Evolutionary conservation across 2,797 vertebrate species (phyloP).

Genomic region (Tympanoctomys barrerae): DNA sequence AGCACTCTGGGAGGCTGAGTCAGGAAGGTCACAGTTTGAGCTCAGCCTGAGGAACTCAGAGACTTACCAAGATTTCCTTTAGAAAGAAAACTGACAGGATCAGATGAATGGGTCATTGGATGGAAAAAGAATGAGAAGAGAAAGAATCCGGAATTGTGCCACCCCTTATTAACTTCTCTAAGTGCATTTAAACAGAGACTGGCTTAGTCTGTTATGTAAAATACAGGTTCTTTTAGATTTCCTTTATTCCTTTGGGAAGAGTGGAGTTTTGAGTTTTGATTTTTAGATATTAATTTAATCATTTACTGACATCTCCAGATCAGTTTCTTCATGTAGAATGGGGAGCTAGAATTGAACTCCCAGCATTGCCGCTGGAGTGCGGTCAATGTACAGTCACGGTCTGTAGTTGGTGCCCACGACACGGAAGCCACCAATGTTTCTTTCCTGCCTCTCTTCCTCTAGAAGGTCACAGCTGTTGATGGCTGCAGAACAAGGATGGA

Average conservation of each 20-base stretch:
- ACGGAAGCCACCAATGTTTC: neutral
- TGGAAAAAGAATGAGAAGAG: neutral
- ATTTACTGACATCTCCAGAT: neutral
- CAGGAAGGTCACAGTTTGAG: neutral
- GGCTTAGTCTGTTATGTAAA: neutral
- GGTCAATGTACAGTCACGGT: neutral
- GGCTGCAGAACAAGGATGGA: neutral
- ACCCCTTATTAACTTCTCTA: neutral
- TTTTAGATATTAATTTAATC: neutral
- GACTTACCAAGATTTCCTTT: neutral
- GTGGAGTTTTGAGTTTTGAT: neutral
- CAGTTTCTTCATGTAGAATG: neutral
- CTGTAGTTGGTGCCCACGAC: neutral
- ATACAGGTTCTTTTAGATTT: accelerated
- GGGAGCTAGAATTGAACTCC: neutral
- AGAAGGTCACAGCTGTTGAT: too few species aligned
- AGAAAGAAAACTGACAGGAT: neutral
- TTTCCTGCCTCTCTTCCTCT: neutral
- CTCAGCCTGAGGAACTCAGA: neutral
- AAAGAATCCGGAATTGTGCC: too few species aligned
- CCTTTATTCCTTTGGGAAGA: neutral
- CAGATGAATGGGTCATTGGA: neutral
- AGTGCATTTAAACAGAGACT: neutral
- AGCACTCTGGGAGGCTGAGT: neutral
- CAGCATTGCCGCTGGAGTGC: neutral